These are phyloP conservation scores for Datnioides undecimradiatus DNA, from an alignment of 2,113 vertebrate genomes.

Conservation along the genomic window DNA sequence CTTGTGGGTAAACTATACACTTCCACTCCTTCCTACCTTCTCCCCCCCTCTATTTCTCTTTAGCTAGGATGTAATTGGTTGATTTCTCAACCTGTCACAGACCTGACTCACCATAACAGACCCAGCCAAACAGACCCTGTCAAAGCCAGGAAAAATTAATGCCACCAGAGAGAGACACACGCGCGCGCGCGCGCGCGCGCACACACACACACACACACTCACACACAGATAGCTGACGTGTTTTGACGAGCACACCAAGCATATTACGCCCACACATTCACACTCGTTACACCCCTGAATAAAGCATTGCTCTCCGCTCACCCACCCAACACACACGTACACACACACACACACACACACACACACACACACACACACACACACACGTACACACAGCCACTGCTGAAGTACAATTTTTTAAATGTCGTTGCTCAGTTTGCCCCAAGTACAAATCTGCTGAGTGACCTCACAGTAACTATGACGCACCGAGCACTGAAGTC, in stretches of 20 bases:
- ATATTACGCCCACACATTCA: constrained; percentile 64
- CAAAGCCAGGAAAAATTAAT: constrained; percentile 63
- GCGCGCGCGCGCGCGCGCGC: constrained; percentile 9
- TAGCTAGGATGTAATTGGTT: constrained; percentile 60
- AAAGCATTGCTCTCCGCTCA: constrained; percentile 13
- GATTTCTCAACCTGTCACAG: constrained; percentile 76
- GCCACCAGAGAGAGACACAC: constrained; percentile 39
- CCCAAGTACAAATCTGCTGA: background rate
- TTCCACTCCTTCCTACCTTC: constrained; percentile 1
- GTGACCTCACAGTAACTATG: background rate
- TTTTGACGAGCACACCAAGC: constrained; percentile 65
- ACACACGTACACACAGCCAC: constrained; percentile 3
- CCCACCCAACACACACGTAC: background rate
- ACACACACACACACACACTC: constrained; percentile 18
- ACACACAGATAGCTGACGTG: constrained; percentile 51
- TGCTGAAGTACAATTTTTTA: constrained; percentile 6
- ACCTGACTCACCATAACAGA: constrained; percentile 73
- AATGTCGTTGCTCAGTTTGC: background rate
- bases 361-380: constrained; percentile 5
- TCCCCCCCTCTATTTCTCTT: constrained; percentile 10
- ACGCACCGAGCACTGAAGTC: background rate
- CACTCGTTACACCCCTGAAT: constrained; percentile 18
- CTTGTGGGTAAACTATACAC: constrained; percentile 3
- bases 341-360: constrained; percentile 3
- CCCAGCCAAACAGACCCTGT: constrained; percentile 60